A percentile compares a stretch with the other conserved stretches of the same genome.
Evolutionary conservation across 2,888 invertebrate species (phyloP).

Genomic region (Athripsodes cinereus): DNA sequence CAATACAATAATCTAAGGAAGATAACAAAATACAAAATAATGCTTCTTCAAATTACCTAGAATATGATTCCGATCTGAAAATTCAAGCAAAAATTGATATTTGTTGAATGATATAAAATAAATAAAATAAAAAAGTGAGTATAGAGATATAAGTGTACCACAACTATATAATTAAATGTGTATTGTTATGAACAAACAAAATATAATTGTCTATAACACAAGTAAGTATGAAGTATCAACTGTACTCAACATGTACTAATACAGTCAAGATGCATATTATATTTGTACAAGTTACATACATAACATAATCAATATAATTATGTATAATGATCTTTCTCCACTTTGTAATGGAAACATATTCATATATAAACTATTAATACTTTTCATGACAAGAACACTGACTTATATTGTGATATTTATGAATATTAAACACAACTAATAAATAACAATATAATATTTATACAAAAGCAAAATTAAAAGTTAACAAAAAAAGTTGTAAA

Average conservation of each 20-base stretch:
- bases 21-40: constrained; percentile 10
- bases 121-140: constrained; percentile 10
- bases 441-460: not conserved
- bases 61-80: constrained; percentile 56
- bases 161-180: not conserved
- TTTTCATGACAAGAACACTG: constrained; percentile 2
- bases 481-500: too few relatives aligned
- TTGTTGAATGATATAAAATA: constrained; percentile 23
- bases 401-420: not conserved
- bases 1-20: constrained; percentile 8
- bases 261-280: too few relatives aligned
- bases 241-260: too few relatives aligned
- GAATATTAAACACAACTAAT: not conserved
- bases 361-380: not conserved
- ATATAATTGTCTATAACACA: constrained; percentile 4
- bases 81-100: constrained; percentile 35
- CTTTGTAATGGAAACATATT: too few relatives aligned
- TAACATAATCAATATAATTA: too few relatives aligned
- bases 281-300: too few relatives aligned
- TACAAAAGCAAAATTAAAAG: too few relatives aligned
- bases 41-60: constrained; percentile 40
- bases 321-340: too few relatives aligned
- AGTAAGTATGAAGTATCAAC: not conserved
- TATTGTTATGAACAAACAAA: not conserved
- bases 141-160: not conserved